Conservation (phyloP, 2,888 invertebrate species). For the Hoplodrina ambigua region DNA sequence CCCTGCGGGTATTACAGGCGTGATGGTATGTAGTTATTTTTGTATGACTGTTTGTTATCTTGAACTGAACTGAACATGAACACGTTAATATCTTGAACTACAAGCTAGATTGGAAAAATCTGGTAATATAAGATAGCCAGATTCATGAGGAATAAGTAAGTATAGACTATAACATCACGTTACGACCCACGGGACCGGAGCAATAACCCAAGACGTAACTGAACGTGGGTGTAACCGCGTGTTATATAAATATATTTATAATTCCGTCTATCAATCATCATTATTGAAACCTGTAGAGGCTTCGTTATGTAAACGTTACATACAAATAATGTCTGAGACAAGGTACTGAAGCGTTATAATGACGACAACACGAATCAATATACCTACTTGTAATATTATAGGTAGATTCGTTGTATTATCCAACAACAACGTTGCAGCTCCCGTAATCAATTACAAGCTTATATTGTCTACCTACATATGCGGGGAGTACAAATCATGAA, state of each 20-base stretch:
- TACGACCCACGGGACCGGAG: too few relatives aligned
- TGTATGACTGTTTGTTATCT: too few relatives aligned
- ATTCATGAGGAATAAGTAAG: too few relatives aligned
- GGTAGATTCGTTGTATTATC: conserved; percentile 37
- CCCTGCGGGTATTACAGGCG: too few relatives aligned
- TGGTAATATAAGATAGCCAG: too few relatives aligned
- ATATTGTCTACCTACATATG: conserved; percentile 47
- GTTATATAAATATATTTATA: background rate
- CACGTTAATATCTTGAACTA: too few relatives aligned
- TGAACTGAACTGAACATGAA: too few relatives aligned
- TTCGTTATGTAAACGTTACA: background rate
- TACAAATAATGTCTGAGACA: background rate
- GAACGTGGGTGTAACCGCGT: too few relatives aligned
- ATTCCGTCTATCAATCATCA: background rate
- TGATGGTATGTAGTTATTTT: too few relatives aligned
- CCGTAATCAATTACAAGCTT: conserved; percentile 62
- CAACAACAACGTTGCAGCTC: conserved; percentile 51
- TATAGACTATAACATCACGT: too few relatives aligned
- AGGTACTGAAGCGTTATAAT: background rate
- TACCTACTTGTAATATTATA: background rate
- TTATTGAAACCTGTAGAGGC: background rate
- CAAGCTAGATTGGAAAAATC: too few relatives aligned
- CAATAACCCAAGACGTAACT: too few relatives aligned
- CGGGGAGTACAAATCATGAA: conserved; percentile 48
- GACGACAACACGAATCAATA: background rate